Conservation (phyloP, 2,113 vertebrate species). For the Nanorana parkeri region DNA sequence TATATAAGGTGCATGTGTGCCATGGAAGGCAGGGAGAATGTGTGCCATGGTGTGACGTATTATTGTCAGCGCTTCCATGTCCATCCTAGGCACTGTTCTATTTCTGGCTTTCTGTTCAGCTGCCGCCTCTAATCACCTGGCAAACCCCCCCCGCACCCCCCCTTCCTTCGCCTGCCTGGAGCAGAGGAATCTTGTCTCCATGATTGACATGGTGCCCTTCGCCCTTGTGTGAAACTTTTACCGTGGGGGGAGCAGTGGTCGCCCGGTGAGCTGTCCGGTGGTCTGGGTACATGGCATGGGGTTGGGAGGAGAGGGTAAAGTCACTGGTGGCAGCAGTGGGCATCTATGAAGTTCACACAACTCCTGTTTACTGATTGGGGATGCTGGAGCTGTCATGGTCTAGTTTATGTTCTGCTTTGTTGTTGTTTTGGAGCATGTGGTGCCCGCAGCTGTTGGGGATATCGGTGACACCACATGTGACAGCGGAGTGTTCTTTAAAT, state of each 20-base stretch:
- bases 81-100: conserved; percentile 53
- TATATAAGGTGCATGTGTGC: neutral
- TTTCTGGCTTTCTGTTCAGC: conserved; percentile 24
- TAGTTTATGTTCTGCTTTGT: too few relatives aligned
- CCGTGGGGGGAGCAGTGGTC: neutral
- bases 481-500: too few relatives aligned
- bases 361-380: too few relatives aligned
- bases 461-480: too few relatives aligned
- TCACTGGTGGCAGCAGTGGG: too few relatives aligned
- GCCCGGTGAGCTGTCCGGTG: neutral
- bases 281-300: too few relatives aligned
- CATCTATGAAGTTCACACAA: too few relatives aligned
- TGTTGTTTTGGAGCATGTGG: too few relatives aligned
- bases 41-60: neutral
- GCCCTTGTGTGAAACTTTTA: neutral
- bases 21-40: neutral
- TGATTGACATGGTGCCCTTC: neutral
- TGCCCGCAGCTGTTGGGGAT: too few relatives aligned
- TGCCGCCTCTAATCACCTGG: conserved; percentile 17
- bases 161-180: neutral
- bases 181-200: neutral
- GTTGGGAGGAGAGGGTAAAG: neutral
- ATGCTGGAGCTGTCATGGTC: too few relatives aligned
- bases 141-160: too few relatives aligned
- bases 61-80: conserved; percentile 35